Conservation (phyloP, 2,113 vertebrate species). For the Lasiurus borealis region DNA sequence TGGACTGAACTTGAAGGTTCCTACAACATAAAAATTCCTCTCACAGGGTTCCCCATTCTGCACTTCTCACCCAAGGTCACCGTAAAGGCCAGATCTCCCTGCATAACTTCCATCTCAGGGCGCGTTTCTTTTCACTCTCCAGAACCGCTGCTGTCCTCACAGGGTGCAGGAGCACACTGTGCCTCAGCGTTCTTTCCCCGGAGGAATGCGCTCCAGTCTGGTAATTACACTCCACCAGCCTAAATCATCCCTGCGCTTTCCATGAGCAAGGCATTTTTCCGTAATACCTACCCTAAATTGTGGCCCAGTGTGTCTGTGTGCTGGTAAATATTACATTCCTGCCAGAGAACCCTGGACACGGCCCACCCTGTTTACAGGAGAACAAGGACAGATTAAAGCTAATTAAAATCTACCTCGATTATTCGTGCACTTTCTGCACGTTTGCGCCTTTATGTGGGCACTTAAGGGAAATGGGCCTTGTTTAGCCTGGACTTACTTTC, state of each 20-base stretch:
- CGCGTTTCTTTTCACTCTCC: slow-evolving; percentile 61
- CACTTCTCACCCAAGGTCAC: slow-evolving; percentile 13
- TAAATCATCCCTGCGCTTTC: slow-evolving; percentile 72
- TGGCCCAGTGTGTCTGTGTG: slow-evolving; percentile 68
- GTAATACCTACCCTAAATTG: slow-evolving; percentile 81
- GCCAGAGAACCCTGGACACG: slow-evolving; percentile 75
- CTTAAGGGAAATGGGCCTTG: slow-evolving; percentile 49
- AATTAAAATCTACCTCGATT: slow-evolving; percentile 78
- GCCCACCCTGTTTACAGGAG: slow-evolving; percentile 66
- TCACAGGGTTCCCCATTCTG: not conserved
- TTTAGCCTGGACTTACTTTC: slow-evolving; percentile 35
- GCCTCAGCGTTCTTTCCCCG: slow-evolving; percentile 58
- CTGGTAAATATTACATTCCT: slow-evolving; percentile 60
- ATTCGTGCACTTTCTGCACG: slow-evolving; percentile 59
- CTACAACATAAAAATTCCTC: not conserved
- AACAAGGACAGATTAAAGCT: slow-evolving; percentile 75
- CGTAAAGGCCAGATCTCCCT: not conserved
- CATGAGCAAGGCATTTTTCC: slow-evolving; percentile 73
- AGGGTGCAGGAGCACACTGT: not conserved
- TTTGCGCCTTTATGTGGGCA: slow-evolving; percentile 47
- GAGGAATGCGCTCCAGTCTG: slow-evolving; percentile 76
- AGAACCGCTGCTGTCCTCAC: slow-evolving; percentile 58
- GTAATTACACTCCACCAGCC: slow-evolving; percentile 76
- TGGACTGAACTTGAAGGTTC: not conserved
- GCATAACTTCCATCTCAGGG: slow-evolving; percentile 25